Conservation (phyloP, 1,140 invertebrate species). For the Papilio aristodemus region DNA sequence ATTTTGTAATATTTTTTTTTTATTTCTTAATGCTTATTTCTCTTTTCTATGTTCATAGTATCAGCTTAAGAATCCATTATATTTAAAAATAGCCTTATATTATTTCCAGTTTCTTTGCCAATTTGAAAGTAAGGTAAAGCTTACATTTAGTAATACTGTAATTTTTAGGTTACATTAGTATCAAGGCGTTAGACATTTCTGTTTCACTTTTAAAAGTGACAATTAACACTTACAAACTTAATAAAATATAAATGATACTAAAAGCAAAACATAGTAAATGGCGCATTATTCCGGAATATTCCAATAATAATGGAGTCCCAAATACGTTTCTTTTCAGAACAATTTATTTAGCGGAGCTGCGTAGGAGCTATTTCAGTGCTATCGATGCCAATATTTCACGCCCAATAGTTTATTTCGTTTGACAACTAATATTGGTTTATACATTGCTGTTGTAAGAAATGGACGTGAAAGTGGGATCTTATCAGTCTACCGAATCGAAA, state of each 20-base stretch:
- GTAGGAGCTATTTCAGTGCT: background rate
- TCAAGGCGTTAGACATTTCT: too few species aligned
- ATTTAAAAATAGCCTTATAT: too few species aligned
- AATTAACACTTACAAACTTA: background rate
- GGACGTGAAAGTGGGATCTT: background rate
- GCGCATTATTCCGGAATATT: background rate
- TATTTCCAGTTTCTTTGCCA: too few species aligned
- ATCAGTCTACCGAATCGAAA: too few species aligned
- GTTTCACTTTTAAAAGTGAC: too few species aligned
- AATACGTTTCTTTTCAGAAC: background rate
- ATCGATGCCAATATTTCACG: background rate
- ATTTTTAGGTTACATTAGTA: too few species aligned
- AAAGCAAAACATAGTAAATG: background rate
- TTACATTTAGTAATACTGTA: too few species aligned
- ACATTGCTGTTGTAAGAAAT: background rate
- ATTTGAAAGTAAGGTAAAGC: too few species aligned
- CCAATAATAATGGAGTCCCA: constrained; percentile 1
- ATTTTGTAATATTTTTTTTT: too few species aligned
- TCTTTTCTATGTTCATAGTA: too few species aligned
- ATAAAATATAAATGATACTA: background rate
- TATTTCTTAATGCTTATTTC: too few species aligned
- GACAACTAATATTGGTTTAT: background rate
- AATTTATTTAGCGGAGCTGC: background rate
- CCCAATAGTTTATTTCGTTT: background rate
- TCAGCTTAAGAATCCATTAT: too few species aligned